phyloP scores from a whole-genome alignment of 2,888 invertebrate genomes.

The Agrochola macilenta region DNA sequence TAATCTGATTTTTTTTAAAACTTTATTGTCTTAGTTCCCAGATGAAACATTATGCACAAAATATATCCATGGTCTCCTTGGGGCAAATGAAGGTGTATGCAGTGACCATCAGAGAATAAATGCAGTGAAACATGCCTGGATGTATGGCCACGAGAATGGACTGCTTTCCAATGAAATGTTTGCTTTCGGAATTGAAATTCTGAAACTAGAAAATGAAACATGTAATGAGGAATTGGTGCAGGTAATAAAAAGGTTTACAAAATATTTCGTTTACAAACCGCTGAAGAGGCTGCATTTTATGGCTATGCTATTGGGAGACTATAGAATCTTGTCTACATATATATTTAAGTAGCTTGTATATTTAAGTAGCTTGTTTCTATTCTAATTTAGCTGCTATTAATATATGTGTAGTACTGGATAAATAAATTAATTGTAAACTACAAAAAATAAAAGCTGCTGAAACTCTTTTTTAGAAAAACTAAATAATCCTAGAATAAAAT shows the following conservation, averaged over 20 bases:
- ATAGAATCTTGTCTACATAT: neutral
- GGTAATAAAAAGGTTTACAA: constrained; percentile 75
- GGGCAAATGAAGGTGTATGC: constrained; percentile 75
- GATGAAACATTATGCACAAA: constrained; percentile 83
- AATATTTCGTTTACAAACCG: neutral
- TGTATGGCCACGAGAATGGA: constrained; percentile 81
- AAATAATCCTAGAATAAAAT: too few relatives aligned
- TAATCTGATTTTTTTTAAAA: neutral
- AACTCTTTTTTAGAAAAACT: too few relatives aligned
- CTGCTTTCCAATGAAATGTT: constrained; percentile 84
- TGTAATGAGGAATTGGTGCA: constrained; percentile 76
- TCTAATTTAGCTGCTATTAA: neutral
- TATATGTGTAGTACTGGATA: too few relatives aligned
- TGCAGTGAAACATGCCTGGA: constrained; percentile 85
- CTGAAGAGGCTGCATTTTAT: neutral
- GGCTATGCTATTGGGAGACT: neutral
- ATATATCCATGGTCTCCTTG: constrained; percentile 83
- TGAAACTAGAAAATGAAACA: constrained; percentile 80
- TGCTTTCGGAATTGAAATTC: constrained; percentile 82
- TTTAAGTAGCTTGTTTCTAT: neutral
- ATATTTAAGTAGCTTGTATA: too few relatives aligned
- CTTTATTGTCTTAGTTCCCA: constrained; percentile 76
- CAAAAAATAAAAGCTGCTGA: too few relatives aligned
- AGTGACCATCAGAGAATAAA: constrained; percentile 78
- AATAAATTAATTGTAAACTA: too few relatives aligned